These are phyloP conservation scores for Hozukius guyotensis DNA, from an alignment of 2,797 vertebrate species.

Conservation along the genomic window DNA sequence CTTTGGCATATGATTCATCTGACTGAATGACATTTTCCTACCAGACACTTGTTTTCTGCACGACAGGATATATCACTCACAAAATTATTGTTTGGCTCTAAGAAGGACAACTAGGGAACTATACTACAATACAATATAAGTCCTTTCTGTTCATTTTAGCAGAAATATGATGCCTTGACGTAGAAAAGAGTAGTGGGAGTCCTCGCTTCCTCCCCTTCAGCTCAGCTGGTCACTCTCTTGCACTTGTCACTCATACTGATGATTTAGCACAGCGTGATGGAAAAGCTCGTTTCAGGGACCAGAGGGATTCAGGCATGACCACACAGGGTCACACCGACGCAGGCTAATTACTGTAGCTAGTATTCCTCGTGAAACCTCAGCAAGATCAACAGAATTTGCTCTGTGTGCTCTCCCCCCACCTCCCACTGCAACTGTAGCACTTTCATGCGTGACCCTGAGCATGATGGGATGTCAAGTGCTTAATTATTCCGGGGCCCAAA, in stretches of 20 bases:
- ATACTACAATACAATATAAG: neutral
- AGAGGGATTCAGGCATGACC: neutral
- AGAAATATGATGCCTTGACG: neutral
- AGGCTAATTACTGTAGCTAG: neutral
- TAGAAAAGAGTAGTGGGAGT: neutral
- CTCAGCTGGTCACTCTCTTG: neutral
- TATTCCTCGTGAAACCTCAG: neutral
- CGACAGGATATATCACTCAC: neutral
- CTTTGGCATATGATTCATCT: neutral
- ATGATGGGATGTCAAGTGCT: neutral
- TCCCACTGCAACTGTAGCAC: neutral
- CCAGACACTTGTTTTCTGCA: neutral
- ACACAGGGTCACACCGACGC: neutral
- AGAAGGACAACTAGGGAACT: neutral
- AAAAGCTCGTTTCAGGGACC: conserved; percentile 12
- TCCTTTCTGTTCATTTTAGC: neutral
- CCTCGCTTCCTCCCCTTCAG: conserved; percentile 2
- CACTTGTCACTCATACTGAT: conserved; percentile 3
- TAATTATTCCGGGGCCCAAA: neutral
- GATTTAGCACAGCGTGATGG: neutral
- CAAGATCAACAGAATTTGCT: neutral
- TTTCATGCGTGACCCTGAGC: neutral
- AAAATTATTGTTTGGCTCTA: neutral
- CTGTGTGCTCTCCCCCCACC: neutral
- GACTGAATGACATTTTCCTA: neutral